Evolutionary conservation across 2,888 invertebrate species (phyloP).

Genomic region (Synanthedon andrenaeformis): DNA sequence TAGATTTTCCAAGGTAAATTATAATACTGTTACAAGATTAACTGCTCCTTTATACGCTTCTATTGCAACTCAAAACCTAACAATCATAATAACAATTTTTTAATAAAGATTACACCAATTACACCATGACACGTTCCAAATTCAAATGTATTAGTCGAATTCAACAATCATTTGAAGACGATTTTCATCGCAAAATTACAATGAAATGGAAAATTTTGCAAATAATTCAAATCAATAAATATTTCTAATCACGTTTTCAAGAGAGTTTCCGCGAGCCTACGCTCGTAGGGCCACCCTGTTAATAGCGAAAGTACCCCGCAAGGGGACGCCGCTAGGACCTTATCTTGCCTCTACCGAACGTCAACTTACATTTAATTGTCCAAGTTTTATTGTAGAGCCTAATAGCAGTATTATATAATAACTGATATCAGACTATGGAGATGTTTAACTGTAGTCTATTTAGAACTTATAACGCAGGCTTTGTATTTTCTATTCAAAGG

Average conservation of each 20-base stretch:
- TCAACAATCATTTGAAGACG: no score
- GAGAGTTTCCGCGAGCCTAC: slow-evolving; percentile 34
- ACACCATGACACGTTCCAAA: no score
- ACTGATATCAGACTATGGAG: slow-evolving; percentile 23
- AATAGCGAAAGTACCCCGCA: slow-evolving; percentile 51
- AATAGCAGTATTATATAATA: slow-evolving; percentile 49
- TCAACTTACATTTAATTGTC: slow-evolving; percentile 64
- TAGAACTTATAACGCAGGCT: background rate
- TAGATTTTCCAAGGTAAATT: no score
- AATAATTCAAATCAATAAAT: slow-evolving; percentile 27
- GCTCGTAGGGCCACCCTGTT: slow-evolving; percentile 39
- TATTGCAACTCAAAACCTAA: no score
- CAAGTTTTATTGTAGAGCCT: slow-evolving; percentile 61
- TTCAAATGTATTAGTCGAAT: no score
- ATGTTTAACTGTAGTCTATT: no score
- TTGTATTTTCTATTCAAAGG: background rate
- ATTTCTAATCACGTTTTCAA: slow-evolving; percentile 30
- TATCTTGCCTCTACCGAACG: slow-evolving; percentile 50
- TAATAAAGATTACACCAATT: no score
- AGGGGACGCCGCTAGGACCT: slow-evolving; percentile 50
- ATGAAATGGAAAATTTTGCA: no score
- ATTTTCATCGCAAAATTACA: no score
- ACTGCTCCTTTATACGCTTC: no score
- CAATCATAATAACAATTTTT: no score
- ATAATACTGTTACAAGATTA: no score